These are phyloP conservation scores for Melanchra persicariae DNA, from an alignment of 2,888 invertebrate species.

Conservation along the genomic window DNA sequence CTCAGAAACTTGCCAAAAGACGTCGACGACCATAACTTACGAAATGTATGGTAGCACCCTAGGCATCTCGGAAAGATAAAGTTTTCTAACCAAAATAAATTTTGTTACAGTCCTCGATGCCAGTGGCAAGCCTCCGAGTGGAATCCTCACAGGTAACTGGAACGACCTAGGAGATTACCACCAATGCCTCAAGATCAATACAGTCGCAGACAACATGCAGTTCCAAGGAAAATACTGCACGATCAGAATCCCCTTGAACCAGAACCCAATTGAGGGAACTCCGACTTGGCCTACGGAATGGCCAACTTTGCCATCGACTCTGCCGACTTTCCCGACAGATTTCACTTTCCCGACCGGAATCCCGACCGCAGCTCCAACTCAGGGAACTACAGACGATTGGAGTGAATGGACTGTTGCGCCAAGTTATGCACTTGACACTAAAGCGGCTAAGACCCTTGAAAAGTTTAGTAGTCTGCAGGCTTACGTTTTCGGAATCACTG, in stretches of 20 bases:
- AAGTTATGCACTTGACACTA: conserved; percentile 17
- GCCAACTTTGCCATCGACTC: conserved; percentile 47
- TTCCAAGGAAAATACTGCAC: conserved; percentile 87
- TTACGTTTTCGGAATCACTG: conserved; percentile 67
- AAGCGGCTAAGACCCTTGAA: conserved; percentile 28
- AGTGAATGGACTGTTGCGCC: not conserved
- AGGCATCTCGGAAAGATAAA: no score
- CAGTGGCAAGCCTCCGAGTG: conserved; percentile 82
- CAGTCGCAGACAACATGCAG: conserved; percentile 62
- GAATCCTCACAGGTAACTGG: conserved; percentile 79
- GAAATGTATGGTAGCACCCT: not conserved
- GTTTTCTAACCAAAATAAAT: not conserved
- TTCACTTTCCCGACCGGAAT: conserved; percentile 7
- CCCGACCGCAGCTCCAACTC: not conserved
- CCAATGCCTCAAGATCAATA: conserved; percentile 76
- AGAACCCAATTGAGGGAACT: conserved; percentile 57
- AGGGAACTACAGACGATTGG: not conserved
- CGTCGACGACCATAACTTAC: not conserved
- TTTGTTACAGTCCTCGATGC: conserved; percentile 84
- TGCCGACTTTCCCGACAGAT: conserved; percentile 48
- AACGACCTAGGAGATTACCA: conserved; percentile 83
- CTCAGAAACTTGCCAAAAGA: no score
- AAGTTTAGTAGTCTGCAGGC: conserved; percentile 54
- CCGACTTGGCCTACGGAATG: conserved; percentile 51
- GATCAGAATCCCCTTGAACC: conserved; percentile 69